Conservation (phyloP, 2,113 vertebrate species). For the Regulus satrapa region DNA sequence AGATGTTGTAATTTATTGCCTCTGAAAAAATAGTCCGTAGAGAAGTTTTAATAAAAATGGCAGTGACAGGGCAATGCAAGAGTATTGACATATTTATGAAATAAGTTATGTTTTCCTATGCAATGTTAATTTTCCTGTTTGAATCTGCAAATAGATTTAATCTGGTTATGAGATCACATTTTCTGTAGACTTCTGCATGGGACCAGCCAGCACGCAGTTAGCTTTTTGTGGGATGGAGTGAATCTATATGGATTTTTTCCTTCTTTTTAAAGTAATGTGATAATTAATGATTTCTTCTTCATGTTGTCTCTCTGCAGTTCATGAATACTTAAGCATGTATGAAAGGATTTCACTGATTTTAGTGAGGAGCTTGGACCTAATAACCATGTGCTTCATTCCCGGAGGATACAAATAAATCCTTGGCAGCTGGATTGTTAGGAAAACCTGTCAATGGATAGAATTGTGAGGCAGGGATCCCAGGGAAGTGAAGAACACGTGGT, state of each 20-base stretch:
- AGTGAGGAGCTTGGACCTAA: neutral
- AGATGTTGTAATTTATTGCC: neutral
- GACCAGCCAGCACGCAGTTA: neutral
- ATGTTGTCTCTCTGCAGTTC: neutral
- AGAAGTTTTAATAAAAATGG: neutral
- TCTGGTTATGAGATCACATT: neutral
- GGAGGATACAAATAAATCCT: neutral
- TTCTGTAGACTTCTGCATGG: neutral
- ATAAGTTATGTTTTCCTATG: neutral
- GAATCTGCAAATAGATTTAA: neutral
- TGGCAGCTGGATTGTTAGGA: neutral
- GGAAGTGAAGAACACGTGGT: neutral
- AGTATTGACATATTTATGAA: neutral
- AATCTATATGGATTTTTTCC: neutral
- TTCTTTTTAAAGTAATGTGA: neutral
- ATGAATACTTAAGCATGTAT: accelerated
- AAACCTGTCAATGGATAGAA: neutral
- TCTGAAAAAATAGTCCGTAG: neutral
- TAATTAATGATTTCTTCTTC: neutral
- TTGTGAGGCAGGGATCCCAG: neutral
- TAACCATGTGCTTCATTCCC: neutral
- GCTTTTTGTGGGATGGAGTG: neutral
- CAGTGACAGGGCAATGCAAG: neutral
- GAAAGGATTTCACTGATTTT: neutral
- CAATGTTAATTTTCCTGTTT: neutral